Conservation (phyloP, 2,797 vertebrate species). For the Falco naumanni region DNA sequence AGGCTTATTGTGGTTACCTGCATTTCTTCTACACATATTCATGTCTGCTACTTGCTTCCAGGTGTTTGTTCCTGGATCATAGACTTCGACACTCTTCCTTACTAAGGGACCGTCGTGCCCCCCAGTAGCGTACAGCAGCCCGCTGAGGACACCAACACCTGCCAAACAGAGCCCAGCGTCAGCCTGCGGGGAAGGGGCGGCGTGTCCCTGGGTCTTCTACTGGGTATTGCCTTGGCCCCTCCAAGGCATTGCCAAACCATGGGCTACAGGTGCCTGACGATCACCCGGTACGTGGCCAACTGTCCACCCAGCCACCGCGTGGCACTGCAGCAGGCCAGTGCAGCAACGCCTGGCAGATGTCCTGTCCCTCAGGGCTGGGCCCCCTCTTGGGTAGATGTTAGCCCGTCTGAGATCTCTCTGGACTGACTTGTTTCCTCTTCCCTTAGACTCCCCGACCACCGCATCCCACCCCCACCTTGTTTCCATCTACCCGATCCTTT, state of each 20-base stretch:
- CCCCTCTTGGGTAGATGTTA: neutral
- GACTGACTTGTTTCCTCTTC: neutral
- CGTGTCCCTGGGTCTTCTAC: fast-evolving
- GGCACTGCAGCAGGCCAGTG: neutral
- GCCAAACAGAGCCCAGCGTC: conserved; percentile 13
- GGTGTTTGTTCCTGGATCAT: conserved; percentile 86
- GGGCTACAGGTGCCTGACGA: neutral
- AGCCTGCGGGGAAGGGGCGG: neutral
- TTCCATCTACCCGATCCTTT: neutral
- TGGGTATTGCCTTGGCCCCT: neutral
- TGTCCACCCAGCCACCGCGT: neutral
- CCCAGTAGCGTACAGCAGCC: conserved; percentile 92
- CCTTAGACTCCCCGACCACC: neutral
- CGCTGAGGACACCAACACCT: conserved; percentile 93
- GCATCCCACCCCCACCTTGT: neutral
- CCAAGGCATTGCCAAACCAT: neutral
- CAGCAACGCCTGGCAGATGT: neutral
- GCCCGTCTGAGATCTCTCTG: neutral
- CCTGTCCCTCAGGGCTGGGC: neutral
- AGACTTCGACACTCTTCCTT: conserved; percentile 96
- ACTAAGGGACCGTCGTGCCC: conserved; percentile 95
- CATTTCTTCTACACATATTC: conserved; percentile 97
- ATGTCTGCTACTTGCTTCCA: conserved; percentile 96
- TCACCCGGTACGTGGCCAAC: neutral
- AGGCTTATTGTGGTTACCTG: conserved; percentile 78